Conservation (phyloP, 2,797 vertebrate species). For the Gadopsis bispinosus region DNA sequence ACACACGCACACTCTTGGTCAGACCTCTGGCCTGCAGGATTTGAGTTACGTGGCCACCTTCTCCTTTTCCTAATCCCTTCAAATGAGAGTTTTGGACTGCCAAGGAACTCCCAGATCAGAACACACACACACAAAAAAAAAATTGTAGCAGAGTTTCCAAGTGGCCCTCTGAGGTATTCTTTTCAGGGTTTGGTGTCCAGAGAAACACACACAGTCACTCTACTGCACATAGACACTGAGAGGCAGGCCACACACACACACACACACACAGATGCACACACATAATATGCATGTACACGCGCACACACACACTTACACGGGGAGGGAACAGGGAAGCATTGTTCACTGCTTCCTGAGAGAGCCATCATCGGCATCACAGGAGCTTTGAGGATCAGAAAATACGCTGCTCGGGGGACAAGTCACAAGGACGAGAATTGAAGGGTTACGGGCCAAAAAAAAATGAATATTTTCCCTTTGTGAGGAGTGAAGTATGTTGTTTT, state of each 20-base stretch:
- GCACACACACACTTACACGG: constrained; percentile 23
- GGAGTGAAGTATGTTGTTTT: not conserved
- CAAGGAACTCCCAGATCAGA: constrained; percentile 63
- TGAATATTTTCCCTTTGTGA: constrained; percentile 3
- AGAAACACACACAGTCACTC: constrained; percentile 39
- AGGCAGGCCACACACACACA: constrained; percentile 47
- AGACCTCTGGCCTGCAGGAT: constrained; percentile 64
- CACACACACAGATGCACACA: constrained; percentile 49
- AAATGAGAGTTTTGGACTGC: constrained; percentile 75
- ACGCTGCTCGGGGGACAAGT: not conserved
- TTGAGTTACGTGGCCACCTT: constrained; percentile 72
- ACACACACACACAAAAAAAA: constrained; percentile 33
- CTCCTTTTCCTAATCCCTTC: constrained; percentile 81
- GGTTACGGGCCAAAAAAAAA: constrained; percentile 9
- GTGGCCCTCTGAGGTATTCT: constrained; percentile 76
- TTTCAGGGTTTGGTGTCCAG: constrained; percentile 75
- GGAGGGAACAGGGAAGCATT: constrained; percentile 79
- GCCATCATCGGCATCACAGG: constrained; percentile 68
- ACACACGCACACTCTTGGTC: constrained; percentile 5
- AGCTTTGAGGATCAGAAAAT: constrained; percentile 40
- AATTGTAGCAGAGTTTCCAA: constrained; percentile 62
- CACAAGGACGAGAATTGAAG: not conserved
- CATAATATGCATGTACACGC: constrained; percentile 29
- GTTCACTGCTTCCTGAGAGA: constrained; percentile 79
- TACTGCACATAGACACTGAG: constrained; percentile 42